These are phyloP conservation scores for Thaleichthys pacificus DNA, from an alignment of 2,797 vertebrate genomes.

Conservation along the genomic window DNA sequence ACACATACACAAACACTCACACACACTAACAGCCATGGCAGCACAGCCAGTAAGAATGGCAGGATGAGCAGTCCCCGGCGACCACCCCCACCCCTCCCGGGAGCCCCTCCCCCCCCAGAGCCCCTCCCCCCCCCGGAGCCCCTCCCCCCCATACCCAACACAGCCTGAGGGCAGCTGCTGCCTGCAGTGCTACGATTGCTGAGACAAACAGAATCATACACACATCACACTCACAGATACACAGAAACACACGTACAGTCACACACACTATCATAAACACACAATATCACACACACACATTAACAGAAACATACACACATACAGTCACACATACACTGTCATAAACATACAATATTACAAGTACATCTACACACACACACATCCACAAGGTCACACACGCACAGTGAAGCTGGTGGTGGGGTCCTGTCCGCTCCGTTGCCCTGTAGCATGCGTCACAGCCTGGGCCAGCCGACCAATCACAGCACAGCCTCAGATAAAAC, in stretches of 20 bases:
- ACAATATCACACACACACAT: neutral
- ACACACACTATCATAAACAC: too few species aligned
- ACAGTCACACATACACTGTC: neutral
- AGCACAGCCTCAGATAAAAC: constrained; percentile 18
- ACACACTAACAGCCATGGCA: constrained; percentile 47
- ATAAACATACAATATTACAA: constrained; percentile 37
- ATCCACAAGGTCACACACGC: constrained; percentile 2
- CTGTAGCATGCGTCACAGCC: constrained; percentile 35
- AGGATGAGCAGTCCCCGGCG: constrained; percentile 30
- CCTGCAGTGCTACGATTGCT: constrained; percentile 38
- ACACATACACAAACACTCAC: constrained; percentile 26
- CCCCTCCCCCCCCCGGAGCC: too few species aligned
- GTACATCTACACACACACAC: constrained; percentile 1
- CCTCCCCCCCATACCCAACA: neutral
- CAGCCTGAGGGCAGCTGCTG: constrained; percentile 27
- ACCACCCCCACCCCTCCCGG: constrained; percentile 1
- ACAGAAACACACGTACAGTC: neutral
- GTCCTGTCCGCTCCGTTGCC: constrained; percentile 30
- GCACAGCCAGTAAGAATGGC: constrained; percentile 29
- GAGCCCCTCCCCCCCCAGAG: too few species aligned
- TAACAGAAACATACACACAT: constrained; percentile 2
- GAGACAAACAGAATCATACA: constrained; percentile 41
- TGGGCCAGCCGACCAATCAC: constrained; percentile 44
- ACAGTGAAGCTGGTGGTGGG: constrained; percentile 25
- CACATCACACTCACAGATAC: neutral